Evolutionary conservation across 2,113 vertebrate genomes (phyloP), one percentile per base, ranked within the genome.

Genomic region (Leptocoma aspasia): DNA sequence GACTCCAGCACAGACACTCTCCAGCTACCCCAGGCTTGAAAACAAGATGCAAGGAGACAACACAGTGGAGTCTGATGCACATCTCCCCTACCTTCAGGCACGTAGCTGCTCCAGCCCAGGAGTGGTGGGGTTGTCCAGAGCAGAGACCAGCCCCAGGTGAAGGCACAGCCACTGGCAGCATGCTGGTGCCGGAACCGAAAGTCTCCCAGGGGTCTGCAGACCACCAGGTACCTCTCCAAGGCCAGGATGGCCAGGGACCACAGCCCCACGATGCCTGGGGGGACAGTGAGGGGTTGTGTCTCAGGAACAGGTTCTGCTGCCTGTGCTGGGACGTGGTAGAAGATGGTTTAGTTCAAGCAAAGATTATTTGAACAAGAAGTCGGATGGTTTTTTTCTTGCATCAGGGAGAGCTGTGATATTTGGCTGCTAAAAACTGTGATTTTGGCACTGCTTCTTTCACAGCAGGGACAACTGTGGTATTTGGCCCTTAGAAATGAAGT

Each of bases 221-320:
- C 93, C 53, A 97, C 97, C 4, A 97, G 4, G 20, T 97, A 98
- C 5, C 96, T 70, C 76, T 97, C 97, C 2, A 97, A 49, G 49
- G 97, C 97, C 92, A 98, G 82, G 92, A 98, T 97, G 41, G 97
- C 97, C 90, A 97, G 49, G 13, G 97, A 97, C 97, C 97, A 98
- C 37, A 98, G 97, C 47, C 97, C 97, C 78, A 97, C 96, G 7
- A 96, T 97, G n/a, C 97, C 97, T 98, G 85, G 35, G 49, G 66
- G 31, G 63, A 87, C 69, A 50, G 47, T 13, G 11, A 71, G 71
- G 30, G 53, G 14, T 3, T 13, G 23, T 35, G 66, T 2, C 57
- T 22, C 7, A 11, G 54, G 72, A 52, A 35, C 14, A 14, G 50
- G 22, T 9, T 31, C 65, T 57, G 39, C 82, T 59, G n/a, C 70